phyloP scores from a whole-genome alignment of 2,888 invertebrate species.

The Molorchus minor region DNA sequence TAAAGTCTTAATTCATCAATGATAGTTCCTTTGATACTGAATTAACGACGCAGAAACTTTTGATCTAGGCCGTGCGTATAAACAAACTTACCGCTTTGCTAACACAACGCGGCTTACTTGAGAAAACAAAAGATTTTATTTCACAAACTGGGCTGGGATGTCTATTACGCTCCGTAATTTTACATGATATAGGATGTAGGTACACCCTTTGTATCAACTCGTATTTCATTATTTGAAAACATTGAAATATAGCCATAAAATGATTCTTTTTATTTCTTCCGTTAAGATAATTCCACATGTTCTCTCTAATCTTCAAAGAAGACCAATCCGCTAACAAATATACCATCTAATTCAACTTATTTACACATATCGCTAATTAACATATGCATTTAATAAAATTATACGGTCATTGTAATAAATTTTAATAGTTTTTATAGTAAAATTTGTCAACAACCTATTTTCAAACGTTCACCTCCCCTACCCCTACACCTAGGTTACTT shows the following conservation, averaged over 20 bases:
- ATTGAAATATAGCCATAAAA: neutral
- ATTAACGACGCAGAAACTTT: constrained; percentile 60
- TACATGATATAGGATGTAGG: neutral
- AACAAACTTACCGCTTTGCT: constrained; percentile 57
- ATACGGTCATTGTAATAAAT: too few species aligned
- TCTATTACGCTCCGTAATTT: neutral
- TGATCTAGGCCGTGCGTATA: constrained; percentile 59
- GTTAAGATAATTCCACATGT: too few species aligned
- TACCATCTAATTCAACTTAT: too few species aligned
- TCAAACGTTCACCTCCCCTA: too few species aligned
- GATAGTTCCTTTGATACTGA: constrained; percentile 63
- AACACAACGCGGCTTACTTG: constrained; percentile 56
- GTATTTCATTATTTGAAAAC: neutral
- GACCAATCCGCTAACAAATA: too few species aligned
- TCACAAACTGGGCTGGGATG: constrained; percentile 46
- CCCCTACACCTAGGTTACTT: too few species aligned
- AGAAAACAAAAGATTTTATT: constrained; percentile 60
- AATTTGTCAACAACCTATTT: too few species aligned
- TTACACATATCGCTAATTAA: too few species aligned
- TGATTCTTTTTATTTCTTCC: too few species aligned
- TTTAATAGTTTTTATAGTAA: too few species aligned
- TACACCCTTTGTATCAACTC: neutral
- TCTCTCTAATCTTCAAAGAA: too few species aligned
- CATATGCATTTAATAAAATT: too few species aligned
- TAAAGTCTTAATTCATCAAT: constrained; percentile 62